Base-by-base conservation (phyloP, 1,140 invertebrate genomes). In the Manduca sexta region DNA sequence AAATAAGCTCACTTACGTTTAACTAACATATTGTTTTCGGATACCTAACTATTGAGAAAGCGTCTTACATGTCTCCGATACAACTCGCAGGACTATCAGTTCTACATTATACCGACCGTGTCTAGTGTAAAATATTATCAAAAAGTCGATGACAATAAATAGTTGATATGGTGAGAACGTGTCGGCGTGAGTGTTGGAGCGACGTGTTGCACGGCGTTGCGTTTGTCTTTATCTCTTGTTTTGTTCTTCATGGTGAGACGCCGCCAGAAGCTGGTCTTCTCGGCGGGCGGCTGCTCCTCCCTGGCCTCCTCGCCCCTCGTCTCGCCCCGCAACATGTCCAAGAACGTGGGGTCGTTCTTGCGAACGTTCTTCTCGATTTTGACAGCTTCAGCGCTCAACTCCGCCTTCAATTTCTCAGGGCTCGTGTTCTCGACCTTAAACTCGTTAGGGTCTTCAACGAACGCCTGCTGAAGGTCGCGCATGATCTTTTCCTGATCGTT, bases 401-500 rank as follows among this genome's bases (percentile, higher is more conserved):
- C 90, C 11, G 90, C 90, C 68, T 91, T 92, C 39, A 92, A 75
- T 61, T 91, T 90, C 64, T 92, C 91, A 7, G 88, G 90, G 40
- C 89, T 88, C 52, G 90, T 90, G 51, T 91, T 90, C 56, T 92
- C 90, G 41, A 90, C 89, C 56, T 89, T 88, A 74, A 92, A 92
- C 72, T 92, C 91, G 59, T 92, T 91, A 30, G 92, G 92, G 65
- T 92, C 91, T 64, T 92, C 92, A 52, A 93, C 90, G 69, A 93
- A 92, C 3, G 92, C 92, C 64, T 92, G 90, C 64, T 92, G 91
- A 35, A 95, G 84, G 67, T 94, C 93, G 5, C 93, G 87, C 92
- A 94, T 95, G 62, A 95, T 94, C 81, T 94, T 94, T 78, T 94
- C 33, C 93, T 78, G 48, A 94, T 94, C 4, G 93, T 94, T 73